Conservation (phyloP, 2,797 vertebrate species). For the Chelonia mydas region DNA sequence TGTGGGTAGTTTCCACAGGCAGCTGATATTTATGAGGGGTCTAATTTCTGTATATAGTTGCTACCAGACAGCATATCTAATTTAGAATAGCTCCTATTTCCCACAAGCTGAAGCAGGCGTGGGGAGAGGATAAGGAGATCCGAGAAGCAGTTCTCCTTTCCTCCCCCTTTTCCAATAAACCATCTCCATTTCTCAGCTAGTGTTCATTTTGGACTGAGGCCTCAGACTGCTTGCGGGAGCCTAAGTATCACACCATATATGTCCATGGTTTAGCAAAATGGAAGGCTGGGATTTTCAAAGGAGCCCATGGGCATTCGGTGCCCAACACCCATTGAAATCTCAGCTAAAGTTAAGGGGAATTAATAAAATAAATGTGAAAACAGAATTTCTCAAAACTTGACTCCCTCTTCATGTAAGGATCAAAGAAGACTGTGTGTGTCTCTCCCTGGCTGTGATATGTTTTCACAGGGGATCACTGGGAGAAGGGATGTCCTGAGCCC, state of each 20-base stretch:
- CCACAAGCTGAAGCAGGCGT: neutral
- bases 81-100: neutral
- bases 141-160: neutral
- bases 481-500: slow-evolving; percentile 31
- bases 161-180: neutral
- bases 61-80: neutral
- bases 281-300: neutral
- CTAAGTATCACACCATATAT: neutral
- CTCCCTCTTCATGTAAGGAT: neutral
- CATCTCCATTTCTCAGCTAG: neutral
- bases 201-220: neutral
- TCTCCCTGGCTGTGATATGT: slow-evolving; percentile 6
- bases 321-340: neutral
- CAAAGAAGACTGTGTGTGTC: slow-evolving; percentile 15
- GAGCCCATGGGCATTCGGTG: neutral
- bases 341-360: slow-evolving; percentile 5
- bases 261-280: neutral
- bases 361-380: neutral
- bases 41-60: neutral
- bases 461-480: slow-evolving; percentile 21
- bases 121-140: neutral
- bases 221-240: fast-evolving
- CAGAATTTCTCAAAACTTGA: slow-evolving; percentile 6
- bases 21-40: neutral
- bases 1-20: neutral